Conservation (phyloP, 2,888 invertebrate species). For the Nematopogon swammerdamellus region DNA sequence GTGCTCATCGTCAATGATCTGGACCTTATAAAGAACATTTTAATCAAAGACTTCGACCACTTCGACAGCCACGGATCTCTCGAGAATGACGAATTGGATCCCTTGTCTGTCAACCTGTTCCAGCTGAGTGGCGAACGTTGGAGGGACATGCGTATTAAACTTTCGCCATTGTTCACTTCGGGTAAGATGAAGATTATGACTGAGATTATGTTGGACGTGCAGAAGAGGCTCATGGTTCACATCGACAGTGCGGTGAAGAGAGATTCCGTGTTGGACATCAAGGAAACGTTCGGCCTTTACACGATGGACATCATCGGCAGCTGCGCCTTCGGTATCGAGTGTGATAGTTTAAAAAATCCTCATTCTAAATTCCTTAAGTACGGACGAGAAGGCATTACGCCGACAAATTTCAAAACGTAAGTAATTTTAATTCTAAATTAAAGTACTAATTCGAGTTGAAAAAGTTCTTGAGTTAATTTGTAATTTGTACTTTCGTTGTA, state of each 20-base stretch:
- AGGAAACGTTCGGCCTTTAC: conserved; percentile 15
- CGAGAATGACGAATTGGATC: conserved; percentile 23
- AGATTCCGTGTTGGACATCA: conserved; percentile 14
- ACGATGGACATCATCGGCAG: conserved; percentile 23
- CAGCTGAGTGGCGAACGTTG: conserved; percentile 31
- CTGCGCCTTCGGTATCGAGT: conserved; percentile 26
- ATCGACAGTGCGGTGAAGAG: conserved; percentile 7
- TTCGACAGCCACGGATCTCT: conserved; percentile 27
- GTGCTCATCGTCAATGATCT: conserved; percentile 15
- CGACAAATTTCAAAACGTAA: conserved; percentile 9
- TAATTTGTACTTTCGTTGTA: too few relatives aligned
- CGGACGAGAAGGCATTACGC: conserved; percentile 15
- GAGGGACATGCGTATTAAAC: conserved; percentile 33
- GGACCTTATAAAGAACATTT: conserved; percentile 21
- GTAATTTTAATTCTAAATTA: background rate
- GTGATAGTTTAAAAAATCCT: conserved; percentile 18
- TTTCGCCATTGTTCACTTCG: conserved; percentile 43
- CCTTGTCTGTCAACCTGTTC: conserved; percentile 23
- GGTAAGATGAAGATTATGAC: conserved; percentile 47
- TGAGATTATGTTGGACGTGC: conserved; percentile 21
- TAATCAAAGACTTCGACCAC: conserved; percentile 27
- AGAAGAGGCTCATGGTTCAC: conserved; percentile 16
- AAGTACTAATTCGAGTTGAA: too few relatives aligned
- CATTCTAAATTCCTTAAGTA: conserved; percentile 15
- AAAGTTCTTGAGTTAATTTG: too few relatives aligned